Evolutionary conservation across 2,888 invertebrate genomes (phyloP), one percentile per base, ranked within the genome.

Genomic region (Pecten maximus): DNA sequence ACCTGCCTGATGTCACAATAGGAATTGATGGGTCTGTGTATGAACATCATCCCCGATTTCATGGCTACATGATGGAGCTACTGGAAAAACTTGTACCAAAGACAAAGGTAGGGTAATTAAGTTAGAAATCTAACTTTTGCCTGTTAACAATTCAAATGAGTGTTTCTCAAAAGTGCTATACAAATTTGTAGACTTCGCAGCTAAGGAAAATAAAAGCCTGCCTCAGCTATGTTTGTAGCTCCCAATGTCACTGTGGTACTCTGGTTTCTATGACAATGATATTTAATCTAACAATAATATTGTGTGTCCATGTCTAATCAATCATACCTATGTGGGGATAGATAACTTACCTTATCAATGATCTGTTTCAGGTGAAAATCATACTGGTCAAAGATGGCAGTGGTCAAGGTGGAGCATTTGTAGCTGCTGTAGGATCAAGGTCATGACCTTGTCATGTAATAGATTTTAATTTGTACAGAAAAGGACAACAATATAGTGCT

Each of bases 1-100:
- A 97, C 96, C 94, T 96, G 89, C 95, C 96, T 88, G 97, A 97
- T 93, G 97, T 97, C 88, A 97, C 98, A 10, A 97, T 98, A 93
- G 98, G 98, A 16, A 98, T 98, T 91, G 98, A 98, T 97, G 98
- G 98, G 39, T 98, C 98, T 0, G 97, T 98, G 93, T 98, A 97
- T 95, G 98, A 98, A 96, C 97, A 98, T 93, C 98, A 98, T 97
- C 98, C 98, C 16, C 97, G 98, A 95, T 97, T 98, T 94, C 97
- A 97, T 88, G 95, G 94, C 39, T 98, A 98, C 96, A 98, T 98
- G 97, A 96, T 97, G 89, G 97, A 97, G 93, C 98, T 98, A 95
- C 97, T 98, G 93, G 94, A 96, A 0, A 97, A 97, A 92, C 97
- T 98, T 92, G 97, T 98, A 74, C 98, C 98, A 0, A 96, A 97